Base-by-base conservation (phyloP, 2,113 vertebrate genomes). In the Larimichthys crocea region DNA sequence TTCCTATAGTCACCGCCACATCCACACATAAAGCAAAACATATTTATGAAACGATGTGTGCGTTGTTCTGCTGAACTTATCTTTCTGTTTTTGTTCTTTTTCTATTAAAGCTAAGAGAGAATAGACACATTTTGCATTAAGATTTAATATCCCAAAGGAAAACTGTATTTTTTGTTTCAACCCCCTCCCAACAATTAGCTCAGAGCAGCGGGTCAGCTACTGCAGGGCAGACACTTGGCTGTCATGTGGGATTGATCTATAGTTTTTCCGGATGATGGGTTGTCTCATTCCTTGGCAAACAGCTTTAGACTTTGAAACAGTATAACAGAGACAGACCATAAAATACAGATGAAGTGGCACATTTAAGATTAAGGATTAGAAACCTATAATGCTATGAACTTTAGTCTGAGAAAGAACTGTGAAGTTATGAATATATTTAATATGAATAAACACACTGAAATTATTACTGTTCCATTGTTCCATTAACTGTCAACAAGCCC, bases 181-280 rank as follows among this genome's bases (percentile, higher is more conserved):
- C 62, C 59, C 17, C 3, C 17, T 2, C 19, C 17, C 14, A 64
- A 63, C 71, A 64, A 86, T 87, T 82, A 87, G 59, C 61, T 57
- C 17, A 24, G 65, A 66, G 68, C 76, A 75, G n/a, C 70, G 44
- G 83, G 90, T 91, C 89, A 88, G 82, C 76, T 86, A 84, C 88
- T 82, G 79, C 85, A 20, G 80, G 76, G 79, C 86, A 87, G 53
- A 89, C 56, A 79, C 62, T 75, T 44, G 15, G 70, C 56, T 77
- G 62, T 91, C 89, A 92, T 86, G 49, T 87, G 86, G 90, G 20
- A 91, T 57, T 90, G 61, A 90, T 87, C 44, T 62, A 49, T 31
- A 22, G 8, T 67, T 59, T 75, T 82, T 80, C 63, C 53, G 9
- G 31, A 48, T 44, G 46, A 64, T 29, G 35, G 35, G 35, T 40